Evolutionary conservation across 2,888 invertebrate genomes (phyloP), one percentile per base, ranked within the genome.

Genomic region (Dolichopus griseipennis): DNA sequence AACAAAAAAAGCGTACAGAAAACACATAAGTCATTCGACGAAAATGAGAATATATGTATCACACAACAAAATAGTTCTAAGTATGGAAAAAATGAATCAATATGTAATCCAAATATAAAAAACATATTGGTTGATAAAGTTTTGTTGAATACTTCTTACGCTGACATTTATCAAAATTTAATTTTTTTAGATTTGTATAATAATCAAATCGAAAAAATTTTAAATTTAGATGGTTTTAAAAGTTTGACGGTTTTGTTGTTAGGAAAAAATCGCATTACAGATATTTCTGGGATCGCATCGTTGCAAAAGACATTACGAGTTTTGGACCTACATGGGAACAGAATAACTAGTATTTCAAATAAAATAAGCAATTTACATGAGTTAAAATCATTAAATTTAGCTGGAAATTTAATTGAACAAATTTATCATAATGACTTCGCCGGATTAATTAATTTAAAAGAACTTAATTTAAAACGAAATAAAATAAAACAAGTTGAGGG

Each of bases 141-240:
- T 52, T 21, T 62, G 66, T 69, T 79, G 1, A 72, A 73, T 15
- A 75, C 75, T 33, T 75, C 73, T 41, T 81, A 81, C 66, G 81
- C 80, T 18, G 72, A 67, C 63, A 77, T 78, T 65, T 81, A 81
- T 68, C 75, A 79, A 68, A 89, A 90, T 80, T 84, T 97, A 69
- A 95, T 96, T 21, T 96, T 96, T 79, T 86, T 97, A 69, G 96
- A 97, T 82, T 85, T 97, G 69, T 97, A 96, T 78, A 94, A 96
- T 81, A 97, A 97, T 82, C 94, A 95, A 81, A 88, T 97, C 71
- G 95, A 95, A 73, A 89, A 89, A 77, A 90, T 96, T 70, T 87
- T 88, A 68, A 90, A 89, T 68, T 83, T 97, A 70, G 89, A 90
- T 74, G 86, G 88, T 67, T 83, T 96, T 66, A 87, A 88, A 71